Conservation (phyloP, 2,113 vertebrate genomes). For the Erythrolamprus reginae region DNA sequence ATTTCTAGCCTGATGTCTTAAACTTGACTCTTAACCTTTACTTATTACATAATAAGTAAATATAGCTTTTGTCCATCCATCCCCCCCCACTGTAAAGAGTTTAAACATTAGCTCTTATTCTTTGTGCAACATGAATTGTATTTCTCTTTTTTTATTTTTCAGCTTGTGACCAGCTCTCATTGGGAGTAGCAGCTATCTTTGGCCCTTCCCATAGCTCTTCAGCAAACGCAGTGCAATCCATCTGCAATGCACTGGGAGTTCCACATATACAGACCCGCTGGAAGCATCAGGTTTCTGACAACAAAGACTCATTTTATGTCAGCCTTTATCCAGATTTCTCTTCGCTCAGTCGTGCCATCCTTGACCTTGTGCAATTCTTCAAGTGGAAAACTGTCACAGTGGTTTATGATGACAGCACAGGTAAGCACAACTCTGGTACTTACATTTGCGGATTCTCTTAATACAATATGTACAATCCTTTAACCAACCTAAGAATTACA, state of each 20-base stretch:
- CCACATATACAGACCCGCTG: conserved; percentile 98
- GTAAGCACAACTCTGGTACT: conserved; percentile 70
- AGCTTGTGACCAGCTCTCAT: conserved; percentile 99
- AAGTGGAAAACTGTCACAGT: conserved; percentile 99
- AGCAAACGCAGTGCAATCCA: conserved; percentile 96
- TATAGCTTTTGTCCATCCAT: neutral
- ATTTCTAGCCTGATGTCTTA: neutral
- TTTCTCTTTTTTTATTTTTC: conserved; percentile 37
- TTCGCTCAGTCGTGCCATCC: conserved; percentile 94
- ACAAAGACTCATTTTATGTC: conserved; percentile 96
- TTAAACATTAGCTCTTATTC: neutral
- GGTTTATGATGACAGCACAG: conserved; percentile 98
- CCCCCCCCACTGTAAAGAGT: neutral
- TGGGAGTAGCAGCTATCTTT: conserved; percentile 98
- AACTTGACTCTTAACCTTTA: neutral
- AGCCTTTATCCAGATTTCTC: conserved; percentile 98
- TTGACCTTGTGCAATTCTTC: conserved; percentile 98
- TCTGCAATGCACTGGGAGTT: conserved; percentile 95
- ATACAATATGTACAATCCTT: neutral
- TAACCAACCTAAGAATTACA: neutral
- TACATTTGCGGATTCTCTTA: neutral
- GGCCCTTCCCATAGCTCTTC: conserved; percentile 98
- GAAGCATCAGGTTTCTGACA: conserved; percentile 99
- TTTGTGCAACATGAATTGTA: neutral
- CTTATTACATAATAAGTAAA: neutral